phyloP scores from a whole-genome alignment of 2,797 vertebrate species.

The Acrocephalus scirpaceus region DNA sequence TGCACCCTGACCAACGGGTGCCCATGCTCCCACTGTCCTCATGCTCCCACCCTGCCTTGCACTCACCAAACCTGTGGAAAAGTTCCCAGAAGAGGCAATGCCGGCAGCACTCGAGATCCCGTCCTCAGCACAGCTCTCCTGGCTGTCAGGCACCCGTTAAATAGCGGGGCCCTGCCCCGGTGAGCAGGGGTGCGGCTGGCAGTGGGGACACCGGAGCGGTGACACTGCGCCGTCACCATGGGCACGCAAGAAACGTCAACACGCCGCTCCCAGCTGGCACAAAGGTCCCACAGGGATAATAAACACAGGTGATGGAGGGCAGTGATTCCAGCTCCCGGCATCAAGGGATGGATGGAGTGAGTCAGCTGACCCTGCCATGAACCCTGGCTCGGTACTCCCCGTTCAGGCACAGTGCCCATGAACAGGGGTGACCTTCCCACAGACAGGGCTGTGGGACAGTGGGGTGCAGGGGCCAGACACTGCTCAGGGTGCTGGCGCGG shows the following conservation, averaged over 20 bases:
- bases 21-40: accelerated
- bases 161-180: neutral
- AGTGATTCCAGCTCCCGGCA: accelerated
- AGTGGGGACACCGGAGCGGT: neutral
- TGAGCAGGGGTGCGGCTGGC: neutral
- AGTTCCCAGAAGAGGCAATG: neutral
- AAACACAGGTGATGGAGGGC: neutral
- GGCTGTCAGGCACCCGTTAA: neutral
- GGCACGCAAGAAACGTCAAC: neutral
- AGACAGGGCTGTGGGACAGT: neutral
- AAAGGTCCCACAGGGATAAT: neutral
- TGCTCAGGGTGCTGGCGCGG: neutral
- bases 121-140: neutral
- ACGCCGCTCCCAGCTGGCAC: neutral
- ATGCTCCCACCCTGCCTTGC: neutral
- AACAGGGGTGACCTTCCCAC: neutral
- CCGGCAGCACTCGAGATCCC: neutral
- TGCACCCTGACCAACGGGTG: accelerated
- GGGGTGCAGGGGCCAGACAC: neutral
- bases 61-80: neutral
- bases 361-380: neutral
- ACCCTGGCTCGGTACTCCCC: neutral
- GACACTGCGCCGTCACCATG: neutral
- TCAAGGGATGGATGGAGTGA: neutral
- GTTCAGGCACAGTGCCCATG: too few species aligned